Evolutionary conservation across 2,797 vertebrate species (phyloP).

Genomic region (Anomalospiza imberbis): DNA sequence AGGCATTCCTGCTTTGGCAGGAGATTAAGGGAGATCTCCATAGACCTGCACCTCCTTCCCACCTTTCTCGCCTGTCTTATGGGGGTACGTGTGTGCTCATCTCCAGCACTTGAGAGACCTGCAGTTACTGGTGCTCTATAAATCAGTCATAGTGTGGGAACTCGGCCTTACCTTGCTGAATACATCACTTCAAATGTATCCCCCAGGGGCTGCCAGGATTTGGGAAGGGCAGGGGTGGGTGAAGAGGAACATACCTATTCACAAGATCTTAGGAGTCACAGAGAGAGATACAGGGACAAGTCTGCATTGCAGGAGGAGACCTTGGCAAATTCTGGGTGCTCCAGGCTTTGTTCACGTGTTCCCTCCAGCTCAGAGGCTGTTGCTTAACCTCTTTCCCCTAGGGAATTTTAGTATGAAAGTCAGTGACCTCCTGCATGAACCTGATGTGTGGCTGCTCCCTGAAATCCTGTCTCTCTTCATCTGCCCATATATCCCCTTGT

Average conservation of each 20-base stretch:
- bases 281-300: not conserved
- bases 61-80: not conserved
- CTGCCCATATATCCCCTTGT: not conserved
- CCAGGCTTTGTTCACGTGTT: not conserved
- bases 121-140: not conserved
- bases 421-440: not conserved
- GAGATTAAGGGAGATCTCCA: not conserved
- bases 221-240: not conserved
- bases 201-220: not conserved
- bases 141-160: not conserved
- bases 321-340: not conserved
- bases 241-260: accelerated
- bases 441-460: not conserved
- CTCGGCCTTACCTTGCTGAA: not conserved
- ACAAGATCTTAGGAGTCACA: not conserved
- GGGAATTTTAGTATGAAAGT: not conserved
- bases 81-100: accelerated
- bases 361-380: not conserved
- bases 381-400: not conserved
- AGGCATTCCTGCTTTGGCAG: not conserved
- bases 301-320: not conserved
- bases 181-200: not conserved
- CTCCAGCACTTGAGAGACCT: not conserved
- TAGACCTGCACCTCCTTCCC: not conserved
- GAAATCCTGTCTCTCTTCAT: not conserved